Base-by-base conservation (phyloP, 2,888 invertebrate genomes). In the Buathra laborator region DNA sequence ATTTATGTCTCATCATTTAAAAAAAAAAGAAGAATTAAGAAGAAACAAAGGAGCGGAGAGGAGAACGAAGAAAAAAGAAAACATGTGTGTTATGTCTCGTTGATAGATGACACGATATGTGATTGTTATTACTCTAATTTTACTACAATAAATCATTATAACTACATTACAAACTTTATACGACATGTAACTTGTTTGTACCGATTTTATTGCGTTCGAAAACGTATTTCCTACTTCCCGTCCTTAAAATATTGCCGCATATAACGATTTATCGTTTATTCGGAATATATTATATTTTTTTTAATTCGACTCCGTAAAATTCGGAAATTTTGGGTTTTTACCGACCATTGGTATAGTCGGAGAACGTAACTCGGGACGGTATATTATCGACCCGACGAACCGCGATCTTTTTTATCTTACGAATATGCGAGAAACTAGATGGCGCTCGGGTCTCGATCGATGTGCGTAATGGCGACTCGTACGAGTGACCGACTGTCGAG, bases 101-200 rank as follows among this genome's bases (percentile, higher is more conserved):
- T 92, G 92, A 93, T 91, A 92, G 90, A 92, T 93, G 91, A 93
- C 94, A 92, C 93, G 90, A 92, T 93, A 94, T 94, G 94, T 94
- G 94, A 94, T 94, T 94, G 94, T 94, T 94, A 93, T 93, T 92
- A 93, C 89, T 93, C 92, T 93, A 93, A 93, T 93, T 94, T 93
- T 94, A 94, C 91, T 92, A 92, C 91, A 92, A 91, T 91, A 92
- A 93, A 93, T 85, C 85, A 85, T 85, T 85, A 85, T 85, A 82
- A 81, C 82, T 85, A 85, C 85, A 85, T 79, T 82, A 82, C 78
- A 79, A 85, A 79, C 78, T 84, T 85, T 85, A 71, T 85, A 84
- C 62, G 74, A 74, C 46, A 81, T 71, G 78, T 66, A 75, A 83
- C 32, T 48, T 59, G 16, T 46, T 70, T n/a, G 44, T 48, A 51